Percentiles rank a stretch among this genome's conserved stretches.
Evolutionary conservation across 2,797 vertebrate genomes (phyloP).

Genomic region (Choloepus didactylus): DNA sequence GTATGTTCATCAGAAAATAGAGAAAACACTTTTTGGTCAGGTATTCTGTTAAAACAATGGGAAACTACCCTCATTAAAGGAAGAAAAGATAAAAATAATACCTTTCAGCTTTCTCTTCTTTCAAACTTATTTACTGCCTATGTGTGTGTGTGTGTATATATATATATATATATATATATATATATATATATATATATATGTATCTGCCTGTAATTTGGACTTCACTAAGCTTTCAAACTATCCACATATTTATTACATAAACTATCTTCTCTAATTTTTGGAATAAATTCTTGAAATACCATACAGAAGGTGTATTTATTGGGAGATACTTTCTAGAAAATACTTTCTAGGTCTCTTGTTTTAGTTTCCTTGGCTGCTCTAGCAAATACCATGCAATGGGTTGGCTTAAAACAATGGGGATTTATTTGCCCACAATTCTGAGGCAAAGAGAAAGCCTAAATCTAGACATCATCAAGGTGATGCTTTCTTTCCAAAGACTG

Average conservation of each 20-base stretch:
- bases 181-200: no score
- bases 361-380: no score
- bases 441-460: no score
- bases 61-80: background rate
- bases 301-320: background rate
- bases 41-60: background rate
- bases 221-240: background rate
- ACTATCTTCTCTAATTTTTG: background rate
- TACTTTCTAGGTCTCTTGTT: background rate
- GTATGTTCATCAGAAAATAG: slow-evolving; percentile 18
- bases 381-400: no score
- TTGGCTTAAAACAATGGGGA: no score
- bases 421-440: no score
- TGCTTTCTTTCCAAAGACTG: no score
- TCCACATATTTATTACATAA: background rate
- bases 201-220: background rate
- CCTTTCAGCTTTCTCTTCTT: background rate
- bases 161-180: no score
- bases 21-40: background rate
- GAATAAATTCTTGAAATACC: background rate
- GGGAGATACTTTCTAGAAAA: background rate
- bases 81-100: background rate
- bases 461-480: no score
- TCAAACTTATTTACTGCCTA: slow-evolving; percentile 2
- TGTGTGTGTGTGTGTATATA: background rate